Evolutionary conservation across 2,888 invertebrate species (phyloP).

Genomic region (Colostygia pectinataria): DNA sequence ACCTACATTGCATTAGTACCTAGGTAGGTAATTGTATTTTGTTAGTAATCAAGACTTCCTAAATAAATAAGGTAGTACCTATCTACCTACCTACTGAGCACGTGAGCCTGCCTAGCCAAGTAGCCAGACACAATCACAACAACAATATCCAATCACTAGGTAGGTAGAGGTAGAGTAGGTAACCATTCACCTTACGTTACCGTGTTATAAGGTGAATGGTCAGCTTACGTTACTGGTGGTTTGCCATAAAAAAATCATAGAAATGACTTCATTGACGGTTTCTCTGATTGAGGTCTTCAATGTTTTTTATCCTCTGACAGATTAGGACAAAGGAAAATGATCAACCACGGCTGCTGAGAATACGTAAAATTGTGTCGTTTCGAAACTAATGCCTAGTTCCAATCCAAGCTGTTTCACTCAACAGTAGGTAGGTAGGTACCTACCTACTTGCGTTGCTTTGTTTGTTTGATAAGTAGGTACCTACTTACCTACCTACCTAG

Average conservation of each 20-base stretch:
- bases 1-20: not conserved
- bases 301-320: conserved; percentile 11
- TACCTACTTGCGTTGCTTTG: conserved; percentile 67
- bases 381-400: conserved; percentile 57
- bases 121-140: too few species aligned
- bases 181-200: too few species aligned
- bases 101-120: too few species aligned
- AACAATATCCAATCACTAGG: too few species aligned
- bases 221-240: too few species aligned
- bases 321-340: conserved; percentile 35
- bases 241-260: conserved; percentile 13
- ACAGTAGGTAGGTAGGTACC: conserved; percentile 47
- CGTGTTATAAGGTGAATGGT: too few species aligned
- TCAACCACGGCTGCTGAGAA: conserved; percentile 46
- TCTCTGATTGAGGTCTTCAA: too few species aligned
- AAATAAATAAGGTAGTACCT: too few species aligned
- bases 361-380: conserved; percentile 62
- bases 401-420: conserved; percentile 47
- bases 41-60: too few species aligned
- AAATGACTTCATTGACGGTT: conserved; percentile 14
- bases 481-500: conserved; percentile 50
- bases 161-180: too few species aligned
- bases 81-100: too few species aligned
- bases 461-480: conserved; percentile 70
- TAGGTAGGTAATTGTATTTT: not conserved